Base-by-base conservation (phyloP, 2,888 invertebrate species). In the Macaria liturata region DNA sequence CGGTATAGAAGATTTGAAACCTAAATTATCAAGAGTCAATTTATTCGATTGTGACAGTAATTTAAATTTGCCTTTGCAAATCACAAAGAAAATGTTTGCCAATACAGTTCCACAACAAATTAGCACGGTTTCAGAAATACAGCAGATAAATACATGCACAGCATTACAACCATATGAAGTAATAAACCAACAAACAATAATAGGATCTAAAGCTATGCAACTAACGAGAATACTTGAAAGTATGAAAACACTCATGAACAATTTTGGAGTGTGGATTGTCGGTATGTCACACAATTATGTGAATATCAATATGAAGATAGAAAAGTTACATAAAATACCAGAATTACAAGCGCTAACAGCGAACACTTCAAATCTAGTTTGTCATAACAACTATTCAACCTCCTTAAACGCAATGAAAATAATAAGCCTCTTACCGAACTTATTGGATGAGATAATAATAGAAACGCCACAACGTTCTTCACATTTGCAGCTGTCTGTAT, bases 151-250 rank as follows among this genome's bases (percentile, higher is more conserved):
- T 20, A 57, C 50, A 8, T 74, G 75, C 61, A 76, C 67, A 47
- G 61, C 70, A 45, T 53, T 82, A 40, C 67, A 75, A 64, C 49
- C 69, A 30, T 80, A 76, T 56, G 56, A 55, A 8, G 59, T 44
- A 42, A 58, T 54, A 30, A 65, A 69, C 9, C 57, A 57, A 42
- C 64, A 46, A 44, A 7, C 64, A 7, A 49, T 51, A 34, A 31
- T 60, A 39, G 39, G 54, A 4, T 59, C 53, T 46, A 63, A 59
- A 44, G 34, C 44, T 9, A 61, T 62, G 8, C 48, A 66, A n/a
- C 42, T 72, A 4, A 34, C 45, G 5, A 47, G 5, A 58, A 56
- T 69, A 20, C 40, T 72, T 48, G 54, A 55, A 57, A 64, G 44
- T 48, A 56, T 74, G 20, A 51, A 58, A 32, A 57, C 9, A 45